These are phyloP conservation scores for Ctenoplectra terminalis DNA, from an alignment of 1,140 invertebrate species.

Conservation along the genomic window DNA sequence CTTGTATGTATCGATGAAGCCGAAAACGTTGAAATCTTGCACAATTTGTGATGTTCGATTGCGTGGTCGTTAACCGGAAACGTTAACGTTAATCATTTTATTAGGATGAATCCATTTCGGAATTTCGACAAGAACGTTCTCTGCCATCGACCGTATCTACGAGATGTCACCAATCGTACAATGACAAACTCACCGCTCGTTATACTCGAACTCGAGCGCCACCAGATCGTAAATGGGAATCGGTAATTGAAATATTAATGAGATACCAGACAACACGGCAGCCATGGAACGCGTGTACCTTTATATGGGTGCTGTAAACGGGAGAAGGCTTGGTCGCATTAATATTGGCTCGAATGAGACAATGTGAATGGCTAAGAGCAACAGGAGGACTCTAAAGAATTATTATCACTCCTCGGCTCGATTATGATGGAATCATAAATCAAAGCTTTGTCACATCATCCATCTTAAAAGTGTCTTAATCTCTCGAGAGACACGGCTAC, in stretches of 20 bases:
- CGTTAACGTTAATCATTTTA: slow-evolving; percentile 6
- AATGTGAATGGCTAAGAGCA: slow-evolving; percentile 38
- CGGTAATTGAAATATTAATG: slow-evolving; percentile 69
- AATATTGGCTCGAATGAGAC: slow-evolving; percentile 45
- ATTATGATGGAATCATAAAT: slow-evolving; percentile 59
- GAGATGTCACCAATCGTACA: slow-evolving; percentile 23
- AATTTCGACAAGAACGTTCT: slow-evolving; percentile 40
- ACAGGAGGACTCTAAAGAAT: slow-evolving; percentile 49
- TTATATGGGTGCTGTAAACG: slow-evolving; percentile 33
- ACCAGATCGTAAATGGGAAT: slow-evolving; percentile 53
- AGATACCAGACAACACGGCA: slow-evolving; percentile 44
- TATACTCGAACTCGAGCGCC: slow-evolving; percentile 4
- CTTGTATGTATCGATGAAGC: not conserved
- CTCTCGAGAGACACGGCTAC: slow-evolving; percentile 40
- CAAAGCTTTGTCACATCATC: slow-evolving; percentile 62
- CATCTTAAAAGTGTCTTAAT: slow-evolving; percentile 58
- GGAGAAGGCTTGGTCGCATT: slow-evolving; percentile 55
- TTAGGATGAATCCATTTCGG: slow-evolving; percentile 29
- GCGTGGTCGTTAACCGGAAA: not conserved
- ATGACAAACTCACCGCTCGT: slow-evolving; percentile 39
- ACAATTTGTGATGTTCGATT: not conserved
- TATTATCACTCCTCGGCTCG: slow-evolving; percentile 43
- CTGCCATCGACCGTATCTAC: not conserved
- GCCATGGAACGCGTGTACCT: slow-evolving; percentile 2
- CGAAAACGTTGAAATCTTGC: slow-evolving; percentile 1